Conservation (phyloP, 2,113 vertebrate species). For the Ibidorhyncha struthersii region DNA sequence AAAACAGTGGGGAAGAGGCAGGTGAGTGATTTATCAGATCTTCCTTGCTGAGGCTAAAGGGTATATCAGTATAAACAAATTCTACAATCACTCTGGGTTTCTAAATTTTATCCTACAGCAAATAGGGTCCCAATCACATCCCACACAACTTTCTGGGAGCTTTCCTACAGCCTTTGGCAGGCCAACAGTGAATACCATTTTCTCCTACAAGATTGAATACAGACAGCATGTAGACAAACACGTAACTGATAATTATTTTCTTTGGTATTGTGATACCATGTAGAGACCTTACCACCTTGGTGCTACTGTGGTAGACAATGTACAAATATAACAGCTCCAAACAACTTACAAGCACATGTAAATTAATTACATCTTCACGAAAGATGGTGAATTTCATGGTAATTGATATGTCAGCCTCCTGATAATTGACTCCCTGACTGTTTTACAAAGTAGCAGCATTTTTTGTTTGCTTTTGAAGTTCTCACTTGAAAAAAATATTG, state of each 20-base stretch:
- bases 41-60: neutral
- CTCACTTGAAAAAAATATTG: neutral
- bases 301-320: neutral
- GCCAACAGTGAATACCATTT: neutral
- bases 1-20: neutral
- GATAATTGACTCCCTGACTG: neutral
- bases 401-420: constrained; percentile 17
- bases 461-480: constrained; percentile 32
- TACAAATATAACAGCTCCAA: neutral
- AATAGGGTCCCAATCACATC: neutral
- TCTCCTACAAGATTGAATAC: neutral
- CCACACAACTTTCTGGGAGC: neutral
- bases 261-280: neutral
- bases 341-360: neutral
- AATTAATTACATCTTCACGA: neutral
- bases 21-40: neutral
- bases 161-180: neutral
- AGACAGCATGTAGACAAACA: neutral
- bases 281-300: neutral
- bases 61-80: neutral
- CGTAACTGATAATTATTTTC: neutral
- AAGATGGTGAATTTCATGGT: neutral
- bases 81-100: neutral
- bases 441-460: neutral
- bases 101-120: neutral